phyloP scores from a whole-genome alignment of 1,140 invertebrate species.

The Popillia japonica region DNA sequence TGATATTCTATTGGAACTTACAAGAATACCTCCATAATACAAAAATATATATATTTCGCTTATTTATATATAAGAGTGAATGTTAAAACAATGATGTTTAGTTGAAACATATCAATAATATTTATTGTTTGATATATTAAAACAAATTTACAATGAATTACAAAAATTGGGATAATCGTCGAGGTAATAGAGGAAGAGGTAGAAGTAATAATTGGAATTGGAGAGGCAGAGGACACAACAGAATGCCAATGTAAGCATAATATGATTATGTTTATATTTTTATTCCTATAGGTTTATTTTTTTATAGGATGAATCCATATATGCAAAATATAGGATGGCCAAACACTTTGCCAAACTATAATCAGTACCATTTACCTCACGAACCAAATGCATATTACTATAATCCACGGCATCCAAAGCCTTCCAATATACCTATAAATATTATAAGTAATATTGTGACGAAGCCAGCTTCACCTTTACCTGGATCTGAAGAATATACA shows the following conservation, averaged over 20 bases:
- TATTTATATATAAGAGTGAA: background rate
- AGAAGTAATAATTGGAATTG: conserved; percentile 21
- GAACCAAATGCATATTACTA: conserved; percentile 19
- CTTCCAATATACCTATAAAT: background rate
- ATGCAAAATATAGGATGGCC: conserved; percentile 12
- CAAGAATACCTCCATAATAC: background rate
- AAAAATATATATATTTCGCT: background rate
- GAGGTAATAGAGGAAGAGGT: conserved; percentile 26
- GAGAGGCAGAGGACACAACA: conserved; percentile 24
- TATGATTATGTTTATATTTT: background rate
- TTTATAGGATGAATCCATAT: background rate
- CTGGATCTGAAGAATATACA: conserved; percentile 54
- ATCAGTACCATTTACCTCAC: conserved; percentile 14
- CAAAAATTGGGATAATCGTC: conserved; percentile 32
- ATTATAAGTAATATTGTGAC: conserved; percentile 6
- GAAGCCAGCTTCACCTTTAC: conserved; percentile 48
- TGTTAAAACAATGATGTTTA: background rate
- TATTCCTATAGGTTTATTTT: background rate
- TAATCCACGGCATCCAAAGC: background rate
- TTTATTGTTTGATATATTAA: background rate
- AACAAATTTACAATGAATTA: conserved; percentile 19
- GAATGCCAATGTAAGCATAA: conserved; percentile 28
- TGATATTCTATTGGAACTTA: background rate
- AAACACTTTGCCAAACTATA: conserved; percentile 28
- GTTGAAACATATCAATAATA: conserved; percentile 1